phyloP scores from a whole-genome alignment of 2,797 vertebrate genomes.

The Paramormyrops hopkinsi region DNA sequence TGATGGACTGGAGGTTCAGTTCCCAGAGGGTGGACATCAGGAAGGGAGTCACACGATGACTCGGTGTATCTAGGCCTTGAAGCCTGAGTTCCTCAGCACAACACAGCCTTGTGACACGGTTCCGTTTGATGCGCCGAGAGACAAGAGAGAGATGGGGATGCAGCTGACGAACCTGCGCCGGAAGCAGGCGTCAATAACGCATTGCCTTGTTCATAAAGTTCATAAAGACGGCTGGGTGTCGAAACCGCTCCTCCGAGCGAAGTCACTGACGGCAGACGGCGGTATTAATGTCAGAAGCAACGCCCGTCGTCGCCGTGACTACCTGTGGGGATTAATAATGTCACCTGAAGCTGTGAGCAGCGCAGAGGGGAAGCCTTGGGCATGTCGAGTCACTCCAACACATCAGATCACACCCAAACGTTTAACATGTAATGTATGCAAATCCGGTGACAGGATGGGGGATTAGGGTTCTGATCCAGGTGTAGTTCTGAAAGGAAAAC shows the following conservation, averaged over 20 bases:
- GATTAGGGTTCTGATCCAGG: neutral
- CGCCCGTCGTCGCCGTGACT: neutral
- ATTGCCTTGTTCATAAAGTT: neutral
- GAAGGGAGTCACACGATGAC: neutral
- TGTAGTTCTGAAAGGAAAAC: constrained; percentile 2
- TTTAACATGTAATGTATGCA: neutral
- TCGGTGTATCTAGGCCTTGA: neutral
- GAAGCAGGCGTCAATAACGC: neutral
- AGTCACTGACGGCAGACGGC: neutral
- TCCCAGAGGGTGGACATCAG: neutral
- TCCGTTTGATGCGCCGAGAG: neutral
- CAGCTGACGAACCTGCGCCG: neutral
- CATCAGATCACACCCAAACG: neutral
- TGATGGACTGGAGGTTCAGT: neutral
- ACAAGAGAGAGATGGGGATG: neutral
- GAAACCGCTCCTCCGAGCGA: neutral
- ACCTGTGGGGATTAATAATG: neutral
- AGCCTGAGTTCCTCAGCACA: neutral
- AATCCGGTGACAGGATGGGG: neutral
- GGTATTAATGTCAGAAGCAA: neutral
- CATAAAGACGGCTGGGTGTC: neutral
- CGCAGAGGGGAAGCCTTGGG: neutral
- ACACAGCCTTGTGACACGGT: neutral
- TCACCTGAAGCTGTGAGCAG: neutral
- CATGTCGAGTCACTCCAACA: neutral